Conservation (phyloP, 2,888 invertebrate genomes). For the Dicranocentrus wangi region DNA sequence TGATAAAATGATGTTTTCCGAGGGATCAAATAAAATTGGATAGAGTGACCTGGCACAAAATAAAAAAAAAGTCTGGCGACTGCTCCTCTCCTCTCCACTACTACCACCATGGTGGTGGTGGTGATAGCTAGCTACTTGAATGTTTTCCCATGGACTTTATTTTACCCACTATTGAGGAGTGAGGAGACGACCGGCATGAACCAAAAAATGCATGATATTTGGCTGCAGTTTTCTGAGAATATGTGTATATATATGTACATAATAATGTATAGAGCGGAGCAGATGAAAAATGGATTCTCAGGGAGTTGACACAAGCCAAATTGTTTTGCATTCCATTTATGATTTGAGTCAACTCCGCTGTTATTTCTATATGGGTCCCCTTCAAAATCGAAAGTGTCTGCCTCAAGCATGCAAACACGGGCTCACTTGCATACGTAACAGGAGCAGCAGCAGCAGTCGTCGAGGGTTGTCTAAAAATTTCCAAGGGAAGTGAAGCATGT, state of each 20-base stretch:
- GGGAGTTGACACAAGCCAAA: conserved; percentile 73
- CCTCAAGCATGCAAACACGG: conserved; percentile 60
- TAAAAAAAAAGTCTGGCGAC: conserved; percentile 44
- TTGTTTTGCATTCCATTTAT: conserved; percentile 74
- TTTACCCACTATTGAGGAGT: conserved; percentile 56
- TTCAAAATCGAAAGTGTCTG: conserved; percentile 58
- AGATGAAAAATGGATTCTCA: conserved; percentile 73
- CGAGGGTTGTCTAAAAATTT: too few species aligned
- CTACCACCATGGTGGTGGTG: conserved; percentile 47
- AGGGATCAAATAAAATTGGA: conserved; percentile 59
- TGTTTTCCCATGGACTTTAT: conserved; percentile 54
- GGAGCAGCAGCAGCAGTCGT: too few species aligned
- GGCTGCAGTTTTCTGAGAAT: too few species aligned
- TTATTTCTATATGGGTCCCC: conserved; percentile 58
- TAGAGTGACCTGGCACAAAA: conserved; percentile 65
- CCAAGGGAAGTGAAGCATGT: conserved; percentile 46
- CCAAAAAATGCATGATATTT: not conserved
- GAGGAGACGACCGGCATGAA: conserved; percentile 40
- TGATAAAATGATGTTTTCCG: conserved; percentile 63
- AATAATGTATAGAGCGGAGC: conserved; percentile 33
- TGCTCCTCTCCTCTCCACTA: too few species aligned
- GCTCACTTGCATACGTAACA: not conserved
- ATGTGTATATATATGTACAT: not conserved
- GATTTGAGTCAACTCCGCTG: conserved; percentile 69
- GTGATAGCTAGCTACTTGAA: conserved; percentile 54